Conservation (phyloP, 2,113 vertebrate genomes). For the Elachura formosa region DNA sequence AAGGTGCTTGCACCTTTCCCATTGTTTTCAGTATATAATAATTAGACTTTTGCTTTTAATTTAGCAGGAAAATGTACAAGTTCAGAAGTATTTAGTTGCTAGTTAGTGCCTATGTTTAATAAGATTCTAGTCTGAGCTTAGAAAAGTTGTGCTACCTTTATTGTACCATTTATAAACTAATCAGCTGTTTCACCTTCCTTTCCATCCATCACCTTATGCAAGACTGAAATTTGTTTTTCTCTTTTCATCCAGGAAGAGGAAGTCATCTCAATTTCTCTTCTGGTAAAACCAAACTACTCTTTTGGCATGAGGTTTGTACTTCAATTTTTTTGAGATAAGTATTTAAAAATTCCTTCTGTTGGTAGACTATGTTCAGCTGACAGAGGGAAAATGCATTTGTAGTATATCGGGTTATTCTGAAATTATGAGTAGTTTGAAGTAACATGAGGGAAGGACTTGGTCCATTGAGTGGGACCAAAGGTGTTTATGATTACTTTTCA, state of each 20-base stretch:
- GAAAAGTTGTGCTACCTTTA: not conserved
- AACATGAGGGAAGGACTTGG: not conserved
- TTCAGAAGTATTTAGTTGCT: not conserved
- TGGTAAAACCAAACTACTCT: not conserved
- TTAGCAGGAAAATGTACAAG: not conserved
- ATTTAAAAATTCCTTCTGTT: not conserved
- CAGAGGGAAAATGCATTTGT: not conserved
- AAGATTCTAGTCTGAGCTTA: not conserved
- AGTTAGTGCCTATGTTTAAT: not conserved
- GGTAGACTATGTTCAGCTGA: not conserved
- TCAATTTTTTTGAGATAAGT: conserved; percentile 22
- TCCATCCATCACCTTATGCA: not conserved
- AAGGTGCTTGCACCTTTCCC: not conserved
- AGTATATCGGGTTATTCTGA: not conserved
- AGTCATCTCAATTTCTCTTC: not conserved
- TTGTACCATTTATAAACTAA: not conserved
- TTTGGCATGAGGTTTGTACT: not conserved
- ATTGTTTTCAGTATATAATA: not conserved
- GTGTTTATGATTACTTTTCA: conserved; percentile 32
- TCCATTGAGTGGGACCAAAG: not conserved
- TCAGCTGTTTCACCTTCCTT: fast-evolving
- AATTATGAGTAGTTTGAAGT: not conserved
- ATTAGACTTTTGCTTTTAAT: not conserved
- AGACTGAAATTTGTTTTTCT: not conserved
- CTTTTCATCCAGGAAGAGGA: not conserved